Evolutionary conservation across 2,113 vertebrate genomes (phyloP).

Genomic region (Triplophysa siluroides): DNA sequence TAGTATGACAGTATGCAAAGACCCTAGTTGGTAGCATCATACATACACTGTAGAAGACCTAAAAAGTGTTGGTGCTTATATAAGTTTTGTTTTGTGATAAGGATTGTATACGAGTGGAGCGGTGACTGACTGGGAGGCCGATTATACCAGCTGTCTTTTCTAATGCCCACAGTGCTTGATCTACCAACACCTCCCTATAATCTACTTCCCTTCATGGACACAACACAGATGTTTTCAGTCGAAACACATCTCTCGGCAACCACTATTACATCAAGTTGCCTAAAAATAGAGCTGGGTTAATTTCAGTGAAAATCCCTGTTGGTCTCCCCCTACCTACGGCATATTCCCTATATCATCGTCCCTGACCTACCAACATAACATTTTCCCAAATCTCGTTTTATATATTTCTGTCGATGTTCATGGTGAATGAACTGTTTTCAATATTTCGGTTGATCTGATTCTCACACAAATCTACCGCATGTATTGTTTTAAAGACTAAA

Average conservation of each 20-base stretch:
- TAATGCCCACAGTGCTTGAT: conserved; percentile 1
- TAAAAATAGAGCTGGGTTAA: neutral
- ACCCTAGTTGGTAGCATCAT: neutral
- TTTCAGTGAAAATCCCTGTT: too few relatives aligned
- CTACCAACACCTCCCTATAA: neutral
- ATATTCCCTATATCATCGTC: too few relatives aligned
- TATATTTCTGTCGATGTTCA: too few relatives aligned
- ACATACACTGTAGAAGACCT: neutral
- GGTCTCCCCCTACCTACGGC: too few relatives aligned
- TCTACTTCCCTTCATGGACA: neutral
- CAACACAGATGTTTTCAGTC: conserved; percentile 6
- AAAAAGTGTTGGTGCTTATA: conserved; percentile 9
- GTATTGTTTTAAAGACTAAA: too few relatives aligned
- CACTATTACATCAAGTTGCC: neutral
- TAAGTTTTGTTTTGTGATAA: too few relatives aligned
- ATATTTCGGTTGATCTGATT: too few relatives aligned
- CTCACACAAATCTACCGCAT: too few relatives aligned
- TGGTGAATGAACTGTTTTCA: too few relatives aligned
- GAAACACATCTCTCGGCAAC: neutral
- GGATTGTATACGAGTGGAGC: too few relatives aligned
- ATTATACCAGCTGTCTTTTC: neutral
- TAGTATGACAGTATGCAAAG: neutral
- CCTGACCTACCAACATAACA: too few relatives aligned
- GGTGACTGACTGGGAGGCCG: neutral
- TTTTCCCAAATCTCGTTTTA: too few relatives aligned